phyloP scores from a whole-genome alignment of 1,140 invertebrate species.

The Rhopalosiphum padi region DNA sequence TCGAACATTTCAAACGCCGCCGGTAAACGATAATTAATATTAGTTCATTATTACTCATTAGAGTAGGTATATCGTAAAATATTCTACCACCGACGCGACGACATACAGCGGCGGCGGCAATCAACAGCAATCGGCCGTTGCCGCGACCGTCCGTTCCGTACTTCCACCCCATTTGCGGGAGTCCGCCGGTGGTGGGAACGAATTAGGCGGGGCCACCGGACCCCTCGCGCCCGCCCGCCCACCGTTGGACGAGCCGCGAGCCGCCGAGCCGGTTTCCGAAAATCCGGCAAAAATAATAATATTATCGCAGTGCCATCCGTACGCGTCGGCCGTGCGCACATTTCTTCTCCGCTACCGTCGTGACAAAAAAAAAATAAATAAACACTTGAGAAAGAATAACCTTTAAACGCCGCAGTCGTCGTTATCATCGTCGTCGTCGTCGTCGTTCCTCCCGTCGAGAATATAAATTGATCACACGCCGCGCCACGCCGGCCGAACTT shows the following conservation, averaged over 20 bases:
- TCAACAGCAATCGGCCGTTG: slow-evolving; percentile 11
- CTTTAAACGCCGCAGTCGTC: neutral
- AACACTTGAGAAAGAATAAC: neutral
- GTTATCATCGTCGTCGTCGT: neutral
- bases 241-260: neutral
- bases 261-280: slow-evolving; percentile 55
- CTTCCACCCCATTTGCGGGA: slow-evolving; percentile 52
- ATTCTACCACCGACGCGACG: neutral
- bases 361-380: too few species aligned
- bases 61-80: neutral
- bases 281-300: slow-evolving; percentile 48
- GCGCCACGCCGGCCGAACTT: slow-evolving; percentile 5
- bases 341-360: neutral
- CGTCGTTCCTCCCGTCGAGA: neutral
- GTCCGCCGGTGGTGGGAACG: slow-evolving; percentile 51
- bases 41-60: neutral
- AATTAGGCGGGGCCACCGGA: slow-evolving; percentile 55
- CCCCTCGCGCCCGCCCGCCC: slow-evolving; percentile 54
- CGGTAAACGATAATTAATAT: neutral
- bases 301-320: slow-evolving; percentile 51
- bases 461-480: neutral
- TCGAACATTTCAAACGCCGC: neutral
- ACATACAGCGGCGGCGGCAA: slow-evolving; percentile 14
- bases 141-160: neutral
- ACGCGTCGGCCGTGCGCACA: neutral